A percentile compares a stretch with the other conserved stretches of the same genome.
phyloP scores from a whole-genome alignment of 2,797 vertebrate species.

The Columba guinea region DNA sequence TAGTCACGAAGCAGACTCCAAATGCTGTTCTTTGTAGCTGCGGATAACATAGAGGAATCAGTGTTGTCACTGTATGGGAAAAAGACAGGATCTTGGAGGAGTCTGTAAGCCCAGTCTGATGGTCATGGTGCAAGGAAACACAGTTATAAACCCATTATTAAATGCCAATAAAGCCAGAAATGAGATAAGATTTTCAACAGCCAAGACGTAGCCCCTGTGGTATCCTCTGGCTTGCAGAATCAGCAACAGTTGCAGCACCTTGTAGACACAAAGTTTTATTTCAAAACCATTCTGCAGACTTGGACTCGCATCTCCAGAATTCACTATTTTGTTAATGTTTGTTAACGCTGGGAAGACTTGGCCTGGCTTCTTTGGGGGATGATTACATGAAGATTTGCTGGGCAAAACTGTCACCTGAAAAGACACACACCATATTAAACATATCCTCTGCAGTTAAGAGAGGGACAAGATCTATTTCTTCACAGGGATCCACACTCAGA shows the following conservation, averaged over 20 bases:
- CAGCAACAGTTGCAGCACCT: background rate
- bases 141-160: background rate
- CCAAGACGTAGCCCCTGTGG: background rate
- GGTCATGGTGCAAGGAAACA: background rate
- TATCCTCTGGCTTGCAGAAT: background rate
- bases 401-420: background rate
- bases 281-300: background rate
- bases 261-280: background rate
- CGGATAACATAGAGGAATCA: background rate
- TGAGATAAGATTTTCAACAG: background rate
- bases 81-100: background rate
- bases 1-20: background rate
- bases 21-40: background rate
- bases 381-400: background rate
- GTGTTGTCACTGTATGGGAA: background rate
- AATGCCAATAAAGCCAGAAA: background rate
- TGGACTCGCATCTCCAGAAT: background rate
- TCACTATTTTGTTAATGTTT: background rate
- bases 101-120: background rate
- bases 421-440: background rate
- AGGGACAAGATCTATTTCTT: background rate
- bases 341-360: background rate
- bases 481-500: background rate
- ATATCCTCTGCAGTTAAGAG: background rate
- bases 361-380: background rate